phyloP scores from a whole-genome alignment of 2,888 invertebrate genomes.

The Parnassius apollo region DNA sequence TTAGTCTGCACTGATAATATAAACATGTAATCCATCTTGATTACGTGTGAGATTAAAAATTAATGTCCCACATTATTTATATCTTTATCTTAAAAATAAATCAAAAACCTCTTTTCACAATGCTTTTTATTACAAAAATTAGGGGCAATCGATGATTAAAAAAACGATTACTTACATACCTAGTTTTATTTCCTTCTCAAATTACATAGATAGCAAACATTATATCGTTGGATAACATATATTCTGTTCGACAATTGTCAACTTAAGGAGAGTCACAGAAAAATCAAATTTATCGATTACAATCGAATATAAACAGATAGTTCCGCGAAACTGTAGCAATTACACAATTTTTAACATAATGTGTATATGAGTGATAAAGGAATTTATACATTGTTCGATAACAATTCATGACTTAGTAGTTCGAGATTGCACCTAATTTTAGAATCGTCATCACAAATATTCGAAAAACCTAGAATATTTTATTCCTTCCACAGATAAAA shows the following conservation, averaged over 20 bases:
- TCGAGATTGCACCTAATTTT: slow-evolving; percentile 41
- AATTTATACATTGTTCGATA: neutral
- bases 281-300: slow-evolving; percentile 6
- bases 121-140: slow-evolving; percentile 27
- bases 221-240: slow-evolving; percentile 15
- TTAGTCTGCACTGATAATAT: neutral
- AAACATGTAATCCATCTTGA: neutral
- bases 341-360: slow-evolving; percentile 11
- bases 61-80: neutral
- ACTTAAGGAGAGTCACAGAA: slow-evolving; percentile 8
- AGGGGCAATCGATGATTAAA: slow-evolving; percentile 37
- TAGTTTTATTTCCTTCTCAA: slow-evolving; percentile 10
- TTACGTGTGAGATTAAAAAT: neutral
- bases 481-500: no score
- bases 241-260: slow-evolving; percentile 11
- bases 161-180: slow-evolving; percentile 21
- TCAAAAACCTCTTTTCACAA: neutral
- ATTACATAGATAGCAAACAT: slow-evolving; percentile 20
- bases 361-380: neutral
- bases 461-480: neutral
- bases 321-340: slow-evolving; percentile 12
- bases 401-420: slow-evolving; percentile 34
- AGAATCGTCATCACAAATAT: neutral
- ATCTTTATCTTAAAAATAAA: slow-evolving; percentile 10
- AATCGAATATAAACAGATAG: neutral